Evolutionary conservation across 2,113 vertebrate species (phyloP).

Genomic region (Polyodon spathula): DNA sequence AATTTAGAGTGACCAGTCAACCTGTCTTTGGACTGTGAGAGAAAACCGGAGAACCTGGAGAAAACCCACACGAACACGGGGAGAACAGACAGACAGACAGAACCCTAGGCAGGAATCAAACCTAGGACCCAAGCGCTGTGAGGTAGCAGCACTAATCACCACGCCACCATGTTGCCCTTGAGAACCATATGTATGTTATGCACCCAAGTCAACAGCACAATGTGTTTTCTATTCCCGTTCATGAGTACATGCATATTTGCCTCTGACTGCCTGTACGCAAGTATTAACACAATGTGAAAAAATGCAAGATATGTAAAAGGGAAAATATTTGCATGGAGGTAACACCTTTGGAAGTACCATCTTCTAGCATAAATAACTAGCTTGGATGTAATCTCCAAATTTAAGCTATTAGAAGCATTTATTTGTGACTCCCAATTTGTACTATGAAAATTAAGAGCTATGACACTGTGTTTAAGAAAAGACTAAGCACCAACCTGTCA

Average conservation of each 20-base stretch:
- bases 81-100: no score
- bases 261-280: slow-evolving; percentile 31
- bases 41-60: no score
- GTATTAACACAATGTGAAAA: slow-evolving; percentile 62
- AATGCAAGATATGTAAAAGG: slow-evolving; percentile 57
- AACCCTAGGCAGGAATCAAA: no score
- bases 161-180: no score
- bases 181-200: slow-evolving; percentile 57
- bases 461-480: slow-evolving; percentile 70
- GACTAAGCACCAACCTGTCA: slow-evolving; percentile 63
- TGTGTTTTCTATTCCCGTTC: slow-evolving; percentile 47
- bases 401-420: slow-evolving; percentile 66
- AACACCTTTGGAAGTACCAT: slow-evolving; percentile 61
- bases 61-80: no score
- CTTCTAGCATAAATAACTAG: slow-evolving; percentile 61
- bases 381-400: slow-evolving; percentile 63
- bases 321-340: slow-evolving; percentile 42
- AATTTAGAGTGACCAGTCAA: no score
- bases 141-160: no score
- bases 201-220: slow-evolving; percentile 46
- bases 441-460: slow-evolving; percentile 64
- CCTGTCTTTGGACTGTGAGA: no score
- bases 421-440: slow-evolving; percentile 62
- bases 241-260: slow-evolving; percentile 53
- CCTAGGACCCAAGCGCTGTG: no score